Evolutionary conservation across 2,888 invertebrate genomes (phyloP).

Genomic region (Thumatha senex): DNA sequence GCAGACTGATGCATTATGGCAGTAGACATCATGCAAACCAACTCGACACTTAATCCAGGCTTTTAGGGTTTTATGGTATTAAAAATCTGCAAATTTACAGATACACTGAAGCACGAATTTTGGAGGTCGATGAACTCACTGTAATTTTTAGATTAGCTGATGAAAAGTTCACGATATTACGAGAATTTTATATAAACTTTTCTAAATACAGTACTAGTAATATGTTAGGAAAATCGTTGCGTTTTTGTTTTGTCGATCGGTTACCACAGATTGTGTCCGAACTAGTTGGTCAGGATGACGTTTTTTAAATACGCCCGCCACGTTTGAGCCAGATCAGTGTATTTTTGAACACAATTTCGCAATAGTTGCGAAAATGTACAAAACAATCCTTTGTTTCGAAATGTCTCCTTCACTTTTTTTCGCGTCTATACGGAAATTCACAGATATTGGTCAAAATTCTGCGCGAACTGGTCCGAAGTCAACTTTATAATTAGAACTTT

Average conservation of each 20-base stretch:
- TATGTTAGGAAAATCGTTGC: conserved; percentile 68
- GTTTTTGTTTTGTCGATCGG: conserved; percentile 76
- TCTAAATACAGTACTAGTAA: conserved; percentile 59
- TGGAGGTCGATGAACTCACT: conserved; percentile 73
- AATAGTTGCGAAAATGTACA: conserved; percentile 81
- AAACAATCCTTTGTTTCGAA: conserved; percentile 83
- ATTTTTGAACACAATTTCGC: conserved; percentile 83
- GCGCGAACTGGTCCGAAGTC: conserved; percentile 74
- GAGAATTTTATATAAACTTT: conserved; percentile 70
- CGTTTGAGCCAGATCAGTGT: conserved; percentile 64
- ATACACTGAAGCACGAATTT: conserved; percentile 76
- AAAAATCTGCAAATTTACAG: conserved; percentile 67
- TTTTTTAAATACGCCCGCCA: conserved; percentile 59
- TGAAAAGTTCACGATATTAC: conserved; percentile 68
- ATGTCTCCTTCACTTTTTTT: conserved; percentile 70
- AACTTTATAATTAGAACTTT: conserved; percentile 67
- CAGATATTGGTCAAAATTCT: conserved; percentile 76
- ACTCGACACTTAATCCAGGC: conserved; percentile 76
- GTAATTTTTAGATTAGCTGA: conserved; percentile 64
- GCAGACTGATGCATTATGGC: conserved; percentile 90
- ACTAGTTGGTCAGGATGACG: conserved; percentile 74
- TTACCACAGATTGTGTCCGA: conserved; percentile 76
- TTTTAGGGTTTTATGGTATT: conserved; percentile 47
- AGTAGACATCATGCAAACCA: conserved; percentile 87
- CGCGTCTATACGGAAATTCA: conserved; percentile 83